Conservation (phyloP, 2,113 vertebrate genomes). For the Neolamprologus toae region DNA sequence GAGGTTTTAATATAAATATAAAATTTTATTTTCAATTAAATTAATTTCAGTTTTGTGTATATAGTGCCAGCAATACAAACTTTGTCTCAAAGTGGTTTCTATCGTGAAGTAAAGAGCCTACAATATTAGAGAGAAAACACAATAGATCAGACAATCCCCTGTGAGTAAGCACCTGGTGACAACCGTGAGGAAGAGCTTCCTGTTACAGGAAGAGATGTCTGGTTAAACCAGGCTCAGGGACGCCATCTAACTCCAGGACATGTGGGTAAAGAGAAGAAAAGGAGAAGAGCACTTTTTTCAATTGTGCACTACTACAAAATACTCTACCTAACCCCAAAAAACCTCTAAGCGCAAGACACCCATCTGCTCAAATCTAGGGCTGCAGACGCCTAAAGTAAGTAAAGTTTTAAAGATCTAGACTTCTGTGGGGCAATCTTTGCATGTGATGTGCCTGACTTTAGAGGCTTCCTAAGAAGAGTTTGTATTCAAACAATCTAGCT, state of each 20-base stretch:
- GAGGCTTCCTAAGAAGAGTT: neutral
- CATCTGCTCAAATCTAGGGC: neutral
- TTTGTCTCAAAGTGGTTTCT: neutral
- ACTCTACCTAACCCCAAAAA: neutral
- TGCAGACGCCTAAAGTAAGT: neutral
- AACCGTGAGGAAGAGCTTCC: neutral
- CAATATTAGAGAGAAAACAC: neutral
- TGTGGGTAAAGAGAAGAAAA: neutral
- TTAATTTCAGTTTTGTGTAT: neutral
- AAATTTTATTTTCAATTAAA: neutral
- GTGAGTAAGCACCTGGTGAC: neutral
- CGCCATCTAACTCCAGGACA: neutral
- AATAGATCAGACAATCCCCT: neutral
- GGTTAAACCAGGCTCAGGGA: neutral
- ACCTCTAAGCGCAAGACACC: slow-evolving; percentile 6
- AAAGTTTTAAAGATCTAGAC: neutral
- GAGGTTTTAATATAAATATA: neutral
- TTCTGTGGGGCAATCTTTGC: neutral
- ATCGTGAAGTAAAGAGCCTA: neutral
- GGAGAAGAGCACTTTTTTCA: neutral
- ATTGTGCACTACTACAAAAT: neutral
- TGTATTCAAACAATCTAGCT: neutral
- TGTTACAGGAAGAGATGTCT: neutral
- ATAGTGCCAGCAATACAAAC: neutral
- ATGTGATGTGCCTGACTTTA: neutral